Evolutionary conservation across 2,113 vertebrate species (phyloP).

Genomic region (Nycticebus coucang): DNA sequence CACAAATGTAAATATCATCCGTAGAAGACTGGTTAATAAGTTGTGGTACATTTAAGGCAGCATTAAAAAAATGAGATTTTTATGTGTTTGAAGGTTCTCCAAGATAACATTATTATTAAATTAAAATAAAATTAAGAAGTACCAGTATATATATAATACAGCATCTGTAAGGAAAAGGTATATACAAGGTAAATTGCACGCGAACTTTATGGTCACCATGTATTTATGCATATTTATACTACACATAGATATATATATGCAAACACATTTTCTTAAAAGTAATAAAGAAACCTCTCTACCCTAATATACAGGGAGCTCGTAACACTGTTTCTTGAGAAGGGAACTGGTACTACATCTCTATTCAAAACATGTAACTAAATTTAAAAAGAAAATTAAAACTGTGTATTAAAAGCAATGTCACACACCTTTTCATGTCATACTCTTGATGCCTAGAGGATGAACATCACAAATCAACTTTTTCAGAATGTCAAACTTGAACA

Average conservation of each 20-base stretch:
- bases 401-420: conserved; percentile 22
- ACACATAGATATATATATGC: background rate
- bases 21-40: background rate
- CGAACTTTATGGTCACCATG: too few relatives aligned
- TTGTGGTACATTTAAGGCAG: background rate
- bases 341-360: background rate
- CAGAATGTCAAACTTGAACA: conserved; percentile 30
- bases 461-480: background rate
- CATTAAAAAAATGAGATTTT: background rate
- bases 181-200: too few relatives aligned
- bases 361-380: conserved; percentile 26
- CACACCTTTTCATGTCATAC: background rate
- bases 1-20: background rate
- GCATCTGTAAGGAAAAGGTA: background rate
- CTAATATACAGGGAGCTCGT: background rate
- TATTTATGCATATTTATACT: background rate
- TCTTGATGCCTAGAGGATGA: background rate
- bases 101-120: background rate
- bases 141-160: background rate
- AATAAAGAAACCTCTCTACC: background rate
- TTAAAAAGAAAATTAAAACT: background rate
- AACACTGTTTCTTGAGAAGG: background rate
- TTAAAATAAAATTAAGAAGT: conserved; percentile 36
- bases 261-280: conserved; percentile 4
- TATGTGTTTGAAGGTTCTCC: background rate